These are phyloP conservation scores for Herpetotheres cachinnans DNA, from an alignment of 2,113 vertebrate genomes.

Conservation along the genomic window DNA sequence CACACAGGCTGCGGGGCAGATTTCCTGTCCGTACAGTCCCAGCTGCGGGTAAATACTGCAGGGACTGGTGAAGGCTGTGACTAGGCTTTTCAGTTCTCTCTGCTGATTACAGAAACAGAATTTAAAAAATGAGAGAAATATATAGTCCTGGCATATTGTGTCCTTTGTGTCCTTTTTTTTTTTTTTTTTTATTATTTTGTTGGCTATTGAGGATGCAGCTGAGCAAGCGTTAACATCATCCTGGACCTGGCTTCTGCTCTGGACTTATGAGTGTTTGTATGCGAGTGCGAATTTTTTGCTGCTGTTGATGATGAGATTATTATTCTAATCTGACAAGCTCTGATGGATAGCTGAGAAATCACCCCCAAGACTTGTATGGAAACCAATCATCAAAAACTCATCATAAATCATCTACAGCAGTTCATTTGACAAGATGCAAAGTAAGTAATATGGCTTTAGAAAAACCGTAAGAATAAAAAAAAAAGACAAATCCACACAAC, in stretches of 20 bases:
- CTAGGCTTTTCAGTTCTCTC: not conserved
- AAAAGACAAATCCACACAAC: not conserved
- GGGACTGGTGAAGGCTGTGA: not conserved
- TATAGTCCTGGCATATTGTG: not conserved
- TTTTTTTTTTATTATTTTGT: not conserved
- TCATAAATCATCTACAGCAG: slow-evolving; percentile 9
- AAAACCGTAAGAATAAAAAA: slow-evolving; percentile 8
- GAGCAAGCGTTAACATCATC: not conserved
- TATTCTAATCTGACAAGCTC: slow-evolving; percentile 9
- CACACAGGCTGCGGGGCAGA: not conserved
- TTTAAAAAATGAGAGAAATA: not conserved
- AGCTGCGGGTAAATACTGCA: not conserved
- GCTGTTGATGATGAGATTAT: slow-evolving; percentile 2
- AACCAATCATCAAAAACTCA: slow-evolving; percentile 8
- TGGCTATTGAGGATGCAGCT: not conserved
- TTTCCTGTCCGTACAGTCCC: not conserved
- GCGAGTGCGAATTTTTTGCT: not conserved
- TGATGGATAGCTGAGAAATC: slow-evolving; percentile 17
- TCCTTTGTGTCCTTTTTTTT: not conserved
- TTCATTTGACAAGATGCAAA: slow-evolving; percentile 25
- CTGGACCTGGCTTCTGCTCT: not conserved
- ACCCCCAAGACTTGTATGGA: not conserved
- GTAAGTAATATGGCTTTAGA: slow-evolving; percentile 3
- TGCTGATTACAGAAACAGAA: not conserved
- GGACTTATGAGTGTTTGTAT: not conserved